phyloP scores from a whole-genome alignment of 2,113 vertebrate genomes.

The Sciurus niger region DNA sequence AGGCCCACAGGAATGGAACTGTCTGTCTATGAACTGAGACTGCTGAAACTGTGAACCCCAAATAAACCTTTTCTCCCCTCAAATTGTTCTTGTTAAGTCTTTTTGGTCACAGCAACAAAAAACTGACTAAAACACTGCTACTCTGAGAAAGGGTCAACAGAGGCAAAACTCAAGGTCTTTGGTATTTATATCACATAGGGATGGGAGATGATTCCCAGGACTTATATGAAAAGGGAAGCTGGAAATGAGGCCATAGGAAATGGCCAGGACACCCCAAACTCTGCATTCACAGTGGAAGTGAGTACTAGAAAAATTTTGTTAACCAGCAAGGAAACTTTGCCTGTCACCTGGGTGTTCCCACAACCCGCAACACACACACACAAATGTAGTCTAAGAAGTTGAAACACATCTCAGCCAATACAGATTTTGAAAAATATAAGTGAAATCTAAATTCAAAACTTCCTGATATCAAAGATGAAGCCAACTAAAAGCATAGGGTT shows the following conservation, averaged over 20 bases:
- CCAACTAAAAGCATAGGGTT: not conserved
- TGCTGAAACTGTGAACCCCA: no score
- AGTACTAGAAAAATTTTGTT: not conserved
- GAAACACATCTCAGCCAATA: not conserved
- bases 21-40: no score
- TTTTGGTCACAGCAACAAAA: no score
- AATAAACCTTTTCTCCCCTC: no score
- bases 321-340: not conserved
- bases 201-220: not conserved
- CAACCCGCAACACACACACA: no score
- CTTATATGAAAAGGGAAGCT: not conserved
- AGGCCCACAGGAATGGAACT: no score
- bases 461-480: not conserved
- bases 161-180: not conserved
- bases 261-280: not conserved
- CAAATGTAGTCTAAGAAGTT: not conserved
- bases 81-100: no score
- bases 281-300: not conserved
- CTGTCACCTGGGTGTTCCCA: not conserved
- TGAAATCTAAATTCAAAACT: not conserved
- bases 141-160: not conserved
- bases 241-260: not conserved
- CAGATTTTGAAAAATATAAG: not conserved
- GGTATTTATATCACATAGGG: not conserved
- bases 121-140: no score